Conservation (phyloP, 2,888 invertebrate genomes). For the Athalia rosae region DNA sequence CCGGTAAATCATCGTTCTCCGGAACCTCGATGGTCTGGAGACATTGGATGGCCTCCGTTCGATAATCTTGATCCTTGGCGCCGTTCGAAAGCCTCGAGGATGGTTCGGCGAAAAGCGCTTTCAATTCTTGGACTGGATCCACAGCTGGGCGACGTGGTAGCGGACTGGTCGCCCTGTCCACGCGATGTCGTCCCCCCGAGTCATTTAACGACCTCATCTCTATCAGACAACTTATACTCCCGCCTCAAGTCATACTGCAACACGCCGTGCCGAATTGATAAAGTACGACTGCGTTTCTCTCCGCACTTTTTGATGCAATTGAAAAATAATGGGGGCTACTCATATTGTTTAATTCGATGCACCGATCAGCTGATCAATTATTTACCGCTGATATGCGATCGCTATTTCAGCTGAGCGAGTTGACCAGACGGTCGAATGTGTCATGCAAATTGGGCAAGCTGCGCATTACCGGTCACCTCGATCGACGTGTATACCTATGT, state of each 20-base stretch:
- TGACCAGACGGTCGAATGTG: too few relatives aligned
- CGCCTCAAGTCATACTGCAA: too few relatives aligned
- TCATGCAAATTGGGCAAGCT: too few relatives aligned
- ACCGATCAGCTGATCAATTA: too few relatives aligned
- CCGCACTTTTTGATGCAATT: too few relatives aligned
- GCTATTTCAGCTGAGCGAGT: too few relatives aligned
- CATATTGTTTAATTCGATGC: too few relatives aligned
- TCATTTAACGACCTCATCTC: conserved; percentile 65
- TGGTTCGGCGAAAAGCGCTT: conserved; percentile 64
- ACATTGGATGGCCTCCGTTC: conserved; percentile 61
- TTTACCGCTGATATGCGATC: too few relatives aligned
- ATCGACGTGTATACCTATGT: neutral
- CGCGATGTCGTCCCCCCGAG: conserved; percentile 57
- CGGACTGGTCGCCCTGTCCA: conserved; percentile 68
- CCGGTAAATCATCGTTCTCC: conserved; percentile 56
- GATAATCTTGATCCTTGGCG: conserved; percentile 60
- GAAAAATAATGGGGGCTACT: too few relatives aligned
- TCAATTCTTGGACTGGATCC: conserved; percentile 65
- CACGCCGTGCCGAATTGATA: neutral
- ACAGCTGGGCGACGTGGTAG: conserved; percentile 54
- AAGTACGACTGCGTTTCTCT: too few relatives aligned
- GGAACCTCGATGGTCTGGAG: conserved; percentile 54
- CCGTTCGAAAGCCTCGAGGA: conserved; percentile 53
- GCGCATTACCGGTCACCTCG: neutral
- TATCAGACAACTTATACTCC: conserved; percentile 1